phyloP scores from a whole-genome alignment of 2,113 vertebrate genomes.

The Sprattus sprattus region DNA sequence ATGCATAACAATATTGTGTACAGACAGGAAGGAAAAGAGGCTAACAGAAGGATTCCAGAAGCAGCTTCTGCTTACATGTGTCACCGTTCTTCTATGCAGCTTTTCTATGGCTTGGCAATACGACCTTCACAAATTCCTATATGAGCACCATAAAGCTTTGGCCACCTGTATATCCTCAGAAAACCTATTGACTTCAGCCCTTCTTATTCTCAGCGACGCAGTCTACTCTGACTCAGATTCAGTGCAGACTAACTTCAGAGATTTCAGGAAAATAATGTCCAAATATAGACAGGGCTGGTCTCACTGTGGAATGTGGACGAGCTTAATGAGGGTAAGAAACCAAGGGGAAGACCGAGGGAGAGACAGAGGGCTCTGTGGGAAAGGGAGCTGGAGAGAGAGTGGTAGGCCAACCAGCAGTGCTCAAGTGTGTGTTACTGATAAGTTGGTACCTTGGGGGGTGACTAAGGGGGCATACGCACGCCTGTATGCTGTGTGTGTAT shows the following conservation, averaged over 20 bases:
- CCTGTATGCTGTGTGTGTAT: background rate
- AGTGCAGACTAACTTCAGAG: background rate
- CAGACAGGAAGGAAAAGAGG: background rate
- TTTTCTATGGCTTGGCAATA: background rate
- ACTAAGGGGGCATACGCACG: too few relatives aligned
- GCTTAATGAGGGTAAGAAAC: conserved; percentile 24
- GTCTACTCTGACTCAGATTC: background rate
- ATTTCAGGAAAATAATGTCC: conserved; percentile 47
- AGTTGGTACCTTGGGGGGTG: background rate
- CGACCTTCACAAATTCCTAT: background rate
- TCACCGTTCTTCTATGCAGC: background rate
- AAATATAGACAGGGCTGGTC: conserved; percentile 53
- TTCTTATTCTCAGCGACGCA: background rate
- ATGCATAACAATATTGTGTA: background rate
- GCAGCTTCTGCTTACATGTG: background rate
- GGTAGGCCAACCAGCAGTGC: background rate
- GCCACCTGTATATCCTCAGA: background rate
- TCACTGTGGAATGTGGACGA: conserved; percentile 40
- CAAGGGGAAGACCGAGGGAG: background rate
- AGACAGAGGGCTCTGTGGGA: background rate
- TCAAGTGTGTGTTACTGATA: background rate
- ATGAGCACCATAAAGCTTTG: background rate
- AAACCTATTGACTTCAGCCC: background rate
- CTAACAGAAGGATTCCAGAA: background rate
- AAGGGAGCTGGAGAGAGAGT: background rate